phyloP scores from a whole-genome alignment of 2,797 vertebrate species.

The Heteromormyrus szaboi region DNA sequence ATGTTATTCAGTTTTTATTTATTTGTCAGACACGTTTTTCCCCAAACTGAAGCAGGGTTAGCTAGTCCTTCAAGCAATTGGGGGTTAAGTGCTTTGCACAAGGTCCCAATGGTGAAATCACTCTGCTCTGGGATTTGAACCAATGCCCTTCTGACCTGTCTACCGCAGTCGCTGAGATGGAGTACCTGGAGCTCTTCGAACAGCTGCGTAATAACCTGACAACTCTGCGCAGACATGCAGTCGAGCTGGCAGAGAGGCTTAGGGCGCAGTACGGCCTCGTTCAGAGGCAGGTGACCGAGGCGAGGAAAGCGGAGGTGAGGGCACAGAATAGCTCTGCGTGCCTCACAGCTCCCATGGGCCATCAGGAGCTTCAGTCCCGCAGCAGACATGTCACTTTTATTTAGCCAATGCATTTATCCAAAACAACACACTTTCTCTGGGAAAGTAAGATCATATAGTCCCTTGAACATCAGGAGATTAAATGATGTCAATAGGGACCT shows the following conservation, averaged over 20 bases:
- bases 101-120: not conserved
- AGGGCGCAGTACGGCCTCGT: constrained; percentile 20
- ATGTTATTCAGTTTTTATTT: not conserved
- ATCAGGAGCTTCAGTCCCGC: not conserved
- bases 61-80: not conserved
- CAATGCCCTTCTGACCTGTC: not conserved
- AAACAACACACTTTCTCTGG: not conserved
- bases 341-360: not conserved
- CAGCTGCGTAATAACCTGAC: constrained; percentile 44
- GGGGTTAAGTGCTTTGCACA: not conserved
- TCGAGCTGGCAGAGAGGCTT: constrained; percentile 33
- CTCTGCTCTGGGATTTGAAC: not conserved
- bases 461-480: not conserved
- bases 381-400: not conserved
- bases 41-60: not conserved
- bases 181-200: constrained; percentile 37
- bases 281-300: constrained; percentile 43
- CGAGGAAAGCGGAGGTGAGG: constrained; percentile 51
- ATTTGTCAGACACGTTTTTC: not conserved
- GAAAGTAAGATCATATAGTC: not conserved
- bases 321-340: not conserved
- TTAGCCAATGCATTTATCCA: not conserved
- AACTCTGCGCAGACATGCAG: constrained; percentile 32
- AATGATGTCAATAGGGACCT: not conserved
- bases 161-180: constrained; percentile 47